phyloP scores from a whole-genome alignment of 2,888 invertebrate genomes.

The Baccha elongata region DNA sequence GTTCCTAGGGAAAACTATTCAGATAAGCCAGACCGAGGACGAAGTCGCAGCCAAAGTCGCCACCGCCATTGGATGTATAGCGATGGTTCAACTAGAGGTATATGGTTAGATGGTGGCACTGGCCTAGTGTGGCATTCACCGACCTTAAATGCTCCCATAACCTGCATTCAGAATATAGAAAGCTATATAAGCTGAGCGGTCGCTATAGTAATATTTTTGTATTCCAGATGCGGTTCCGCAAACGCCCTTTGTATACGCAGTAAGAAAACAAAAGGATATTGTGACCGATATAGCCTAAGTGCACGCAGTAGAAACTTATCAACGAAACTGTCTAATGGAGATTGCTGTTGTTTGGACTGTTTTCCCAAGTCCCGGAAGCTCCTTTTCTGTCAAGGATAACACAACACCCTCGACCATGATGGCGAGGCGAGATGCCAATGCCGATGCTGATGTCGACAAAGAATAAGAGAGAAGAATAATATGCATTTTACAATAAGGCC shows the following conservation, averaged over 20 bases:
- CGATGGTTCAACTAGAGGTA: slow-evolving; percentile 15
- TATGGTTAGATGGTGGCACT: not conserved
- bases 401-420: not conserved
- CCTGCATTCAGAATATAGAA: slow-evolving; percentile 39
- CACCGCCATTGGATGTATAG: not conserved
- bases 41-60: not conserved
- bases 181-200: not conserved
- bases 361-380: slow-evolving; percentile 2
- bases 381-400: slow-evolving; percentile 36
- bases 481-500: slow-evolving; percentile 33
- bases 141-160: slow-evolving; percentile 58
- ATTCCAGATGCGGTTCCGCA: slow-evolving; percentile 3
- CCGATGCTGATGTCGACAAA: not conserved
- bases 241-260: not conserved
- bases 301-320: slow-evolving; percentile 36
- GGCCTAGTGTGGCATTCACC: not conserved
- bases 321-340: slow-evolving; percentile 38
- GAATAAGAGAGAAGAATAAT: not conserved
- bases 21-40: not conserved
- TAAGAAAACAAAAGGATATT: slow-evolving; percentile 18
- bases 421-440: not conserved
- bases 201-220: not conserved
- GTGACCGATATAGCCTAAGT: slow-evolving; percentile 31
- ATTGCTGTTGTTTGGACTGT: not conserved
- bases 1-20: slow-evolving; percentile 15